phyloP scores from a whole-genome alignment of 2,888 invertebrate species.

The Cheilosia impressa region DNA sequence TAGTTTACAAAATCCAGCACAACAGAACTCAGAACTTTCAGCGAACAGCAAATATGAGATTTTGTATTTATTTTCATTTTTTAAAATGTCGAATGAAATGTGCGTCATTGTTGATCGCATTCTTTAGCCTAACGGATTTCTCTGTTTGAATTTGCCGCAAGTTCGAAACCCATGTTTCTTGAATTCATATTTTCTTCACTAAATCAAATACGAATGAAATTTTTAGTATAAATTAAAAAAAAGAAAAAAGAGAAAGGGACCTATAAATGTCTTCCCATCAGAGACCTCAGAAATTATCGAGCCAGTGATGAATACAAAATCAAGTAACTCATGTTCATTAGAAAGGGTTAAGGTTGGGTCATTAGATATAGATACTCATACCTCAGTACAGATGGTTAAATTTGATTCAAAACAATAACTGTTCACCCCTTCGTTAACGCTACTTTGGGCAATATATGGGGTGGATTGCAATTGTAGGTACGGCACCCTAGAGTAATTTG shows the following conservation, averaged over 20 bases:
- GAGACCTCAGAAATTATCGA: background rate
- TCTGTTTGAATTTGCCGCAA: no score
- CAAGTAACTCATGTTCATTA: slow-evolving; percentile 2
- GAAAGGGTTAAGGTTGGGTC: slow-evolving; percentile 1
- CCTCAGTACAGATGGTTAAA: slow-evolving; percentile 1
- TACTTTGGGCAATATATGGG: background rate
- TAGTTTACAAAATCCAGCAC: no score
- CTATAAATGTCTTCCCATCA: background rate
- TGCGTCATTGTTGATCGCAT: no score
- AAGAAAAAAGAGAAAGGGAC: background rate
- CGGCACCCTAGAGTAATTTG: background rate
- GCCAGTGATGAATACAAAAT: slow-evolving; percentile 5
- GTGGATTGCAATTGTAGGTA: background rate
- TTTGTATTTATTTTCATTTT: no score
- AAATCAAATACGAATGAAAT: background rate
- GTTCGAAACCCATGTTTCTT: no score
- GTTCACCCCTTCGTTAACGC: background rate
- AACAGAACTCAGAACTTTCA: no score
- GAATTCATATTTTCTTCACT: background rate
- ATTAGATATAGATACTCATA: background rate
- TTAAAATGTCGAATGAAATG: no score
- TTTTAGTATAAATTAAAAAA: background rate
- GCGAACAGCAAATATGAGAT: no score
- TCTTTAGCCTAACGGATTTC: no score
- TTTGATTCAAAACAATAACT: slow-evolving; percentile 1